phyloP scores from a whole-genome alignment of 1,140 invertebrate species.

The Bombus picipes region DNA sequence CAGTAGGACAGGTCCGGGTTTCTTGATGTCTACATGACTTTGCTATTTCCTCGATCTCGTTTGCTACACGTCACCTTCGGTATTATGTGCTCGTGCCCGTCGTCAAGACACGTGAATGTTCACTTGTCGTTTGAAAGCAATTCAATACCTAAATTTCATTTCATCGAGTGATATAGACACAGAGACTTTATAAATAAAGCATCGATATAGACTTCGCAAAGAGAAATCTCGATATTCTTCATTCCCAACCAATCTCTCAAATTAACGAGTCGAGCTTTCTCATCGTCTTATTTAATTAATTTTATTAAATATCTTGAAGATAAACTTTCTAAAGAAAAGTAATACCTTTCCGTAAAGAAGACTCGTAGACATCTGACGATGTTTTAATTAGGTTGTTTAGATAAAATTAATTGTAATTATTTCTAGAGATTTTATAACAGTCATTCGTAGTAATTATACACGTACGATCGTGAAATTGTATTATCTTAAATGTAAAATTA shows the following conservation, averaged over 20 bases:
- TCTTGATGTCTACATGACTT: constrained; percentile 43
- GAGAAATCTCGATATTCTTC: neutral
- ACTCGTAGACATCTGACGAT: too few species aligned
- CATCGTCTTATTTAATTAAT: neutral
- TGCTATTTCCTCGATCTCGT: constrained; percentile 39
- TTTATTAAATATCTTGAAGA: neutral
- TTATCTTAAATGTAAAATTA: too few species aligned
- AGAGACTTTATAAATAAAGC: neutral
- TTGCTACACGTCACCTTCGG: constrained; percentile 18
- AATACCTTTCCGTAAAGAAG: too few species aligned
- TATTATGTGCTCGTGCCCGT: constrained; percentile 18
- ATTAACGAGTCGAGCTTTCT: neutral
- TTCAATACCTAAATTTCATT: constrained; percentile 2
- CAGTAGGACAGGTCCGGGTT: constrained; percentile 50
- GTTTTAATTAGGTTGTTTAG: too few species aligned
- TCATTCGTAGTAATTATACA: too few species aligned
- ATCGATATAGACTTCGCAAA: neutral
- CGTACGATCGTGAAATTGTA: too few species aligned
- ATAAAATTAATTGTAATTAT: too few species aligned
- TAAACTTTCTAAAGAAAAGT: too few species aligned
- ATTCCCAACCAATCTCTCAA: neutral
- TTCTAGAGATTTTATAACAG: too few species aligned
- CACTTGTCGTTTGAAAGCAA: neutral
- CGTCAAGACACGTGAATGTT: neutral
- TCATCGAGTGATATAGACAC: neutral